Evolutionary conservation across 2,888 invertebrate species (phyloP), one percentile per base, ranked within the genome.

Genomic region (Stenichneumon culpator): DNA sequence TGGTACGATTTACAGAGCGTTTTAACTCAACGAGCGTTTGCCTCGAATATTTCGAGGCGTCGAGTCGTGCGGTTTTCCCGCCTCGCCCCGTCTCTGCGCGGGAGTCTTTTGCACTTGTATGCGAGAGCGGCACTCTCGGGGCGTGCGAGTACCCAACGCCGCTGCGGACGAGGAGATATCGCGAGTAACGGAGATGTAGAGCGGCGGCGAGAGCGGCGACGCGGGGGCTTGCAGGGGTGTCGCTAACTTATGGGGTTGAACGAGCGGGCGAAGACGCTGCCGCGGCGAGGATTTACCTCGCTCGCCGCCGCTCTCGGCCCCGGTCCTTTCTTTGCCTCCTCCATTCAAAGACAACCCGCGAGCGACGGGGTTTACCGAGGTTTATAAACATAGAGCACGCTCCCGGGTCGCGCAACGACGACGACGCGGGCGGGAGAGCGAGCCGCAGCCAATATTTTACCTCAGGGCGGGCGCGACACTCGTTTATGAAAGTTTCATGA

Each of bases 401-500:
- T 82, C 81, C 78, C 82, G 72, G 74, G 86, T 39, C 81, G 86
- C 39, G 83, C 82, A 77, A 73, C 69, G 83, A 83, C 81, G 86
- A 86, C 79, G 79, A 60, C 65, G 63, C 44, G 32, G 70, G 77
- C 75, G 69, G 39, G 63, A 60, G 60, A 54, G 47, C 54, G 82
- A 74, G 65, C 67, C 19, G 63, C 74, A 87, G 87, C 89, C 89
- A 87, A 92, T 92, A 91, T 91, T 92, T 92, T 87, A 90, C 89
- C 89, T 88, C 90, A 88, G 89, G 88, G 88, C 89, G 87, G 39
- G 39, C 39, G 39, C 86, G 91, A 91, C 90, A 89, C 89, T 90
- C 90, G 89, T 90, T 92, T 92, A 92, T 90, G 90, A 91, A 91
- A 91, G 84, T 91, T 90, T 88, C 89, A 88, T 89, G 86, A 88